Evolutionary conservation across 2,113 vertebrate species (phyloP).

Genomic region (Myotis brandtii): DNA sequence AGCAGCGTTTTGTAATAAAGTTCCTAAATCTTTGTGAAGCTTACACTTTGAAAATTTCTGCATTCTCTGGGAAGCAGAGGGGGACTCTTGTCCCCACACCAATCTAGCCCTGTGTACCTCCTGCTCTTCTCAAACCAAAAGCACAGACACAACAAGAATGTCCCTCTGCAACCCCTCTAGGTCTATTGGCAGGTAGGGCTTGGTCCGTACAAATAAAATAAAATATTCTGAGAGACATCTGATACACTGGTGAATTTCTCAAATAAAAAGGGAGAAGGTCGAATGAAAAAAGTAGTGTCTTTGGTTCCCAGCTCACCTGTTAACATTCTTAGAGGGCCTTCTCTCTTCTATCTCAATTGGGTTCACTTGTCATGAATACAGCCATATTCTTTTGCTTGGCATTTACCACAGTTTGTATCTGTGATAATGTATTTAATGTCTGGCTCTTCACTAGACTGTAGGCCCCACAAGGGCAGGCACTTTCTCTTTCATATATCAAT

Average conservation of each 20-base stretch:
- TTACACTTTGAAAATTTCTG: neutral
- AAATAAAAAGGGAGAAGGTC: neutral
- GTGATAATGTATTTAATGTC: neutral
- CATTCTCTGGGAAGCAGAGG: neutral
- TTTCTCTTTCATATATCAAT: neutral
- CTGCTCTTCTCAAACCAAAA: neutral
- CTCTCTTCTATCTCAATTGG: neutral
- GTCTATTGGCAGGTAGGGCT: neutral
- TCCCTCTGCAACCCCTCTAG: neutral
- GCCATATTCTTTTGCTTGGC: neutral
- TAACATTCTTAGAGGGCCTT: neutral
- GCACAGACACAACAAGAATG: neutral
- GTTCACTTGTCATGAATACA: neutral
- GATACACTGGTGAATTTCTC: slow-evolving; percentile 1
- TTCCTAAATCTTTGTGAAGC: neutral
- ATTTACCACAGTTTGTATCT: neutral
- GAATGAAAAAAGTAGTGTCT: neutral
- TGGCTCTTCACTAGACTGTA: neutral
- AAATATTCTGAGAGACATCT: neutral
- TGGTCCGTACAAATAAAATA: slow-evolving; percentile 17
- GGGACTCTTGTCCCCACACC: rapidly evolving
- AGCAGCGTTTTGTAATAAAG: neutral
- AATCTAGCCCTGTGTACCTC: rapidly evolving
- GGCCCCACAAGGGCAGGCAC: neutral
- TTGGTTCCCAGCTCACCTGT: neutral